Evolutionary conservation across 2,888 invertebrate genomes (phyloP), one percentile per base, ranked within the genome.

Genomic region (Drosophila formosana): DNA sequence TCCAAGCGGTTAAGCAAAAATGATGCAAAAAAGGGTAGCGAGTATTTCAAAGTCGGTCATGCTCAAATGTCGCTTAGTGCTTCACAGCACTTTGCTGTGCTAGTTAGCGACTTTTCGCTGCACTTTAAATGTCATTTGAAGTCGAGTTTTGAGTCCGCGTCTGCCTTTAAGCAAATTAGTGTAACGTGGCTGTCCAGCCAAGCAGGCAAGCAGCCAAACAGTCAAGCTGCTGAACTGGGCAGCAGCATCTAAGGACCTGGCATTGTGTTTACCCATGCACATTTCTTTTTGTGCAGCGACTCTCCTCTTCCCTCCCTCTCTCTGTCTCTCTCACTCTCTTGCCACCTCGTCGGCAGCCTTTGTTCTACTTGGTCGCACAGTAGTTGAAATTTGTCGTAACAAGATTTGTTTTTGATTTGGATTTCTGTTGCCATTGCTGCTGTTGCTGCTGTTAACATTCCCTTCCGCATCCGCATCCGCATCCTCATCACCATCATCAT

Each of bases 71-170:
- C 2, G n/a, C n/a, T n/a, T 37, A n/a, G 30, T 55, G 30, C 7
- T 37, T 60, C 30, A 18, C 9, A 39, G 39, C 41, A 26, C 37
- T 28, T 23, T 13, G 57, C 57, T 66, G 80, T 67, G 72, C 83
- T 78, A 83, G 83, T 83, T 83, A 80, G 81, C 83, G 83, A 86
- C 78, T 83, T 86, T 80, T 83, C 83, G 80, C 83, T 86, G 83
- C 83, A 86, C 86, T 83, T 83, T 83, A 86, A 83, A 83, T 83
- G 86, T 72, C 83, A 83, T 83, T 83, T 77, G 45, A 56, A 45
- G 83, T 72, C 69, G 72, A 78, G 80, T 80, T 85, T 82, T 9
- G 55, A 56, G 77, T 69, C 39, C 69, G 80, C 71, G 69, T 71
- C 76, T 74, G 83, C 72, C 81, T 83, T 86, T 86, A 86, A 83